phyloP scores from a whole-genome alignment of 2,888 invertebrate genomes.

The Drosophila borealis region DNA sequence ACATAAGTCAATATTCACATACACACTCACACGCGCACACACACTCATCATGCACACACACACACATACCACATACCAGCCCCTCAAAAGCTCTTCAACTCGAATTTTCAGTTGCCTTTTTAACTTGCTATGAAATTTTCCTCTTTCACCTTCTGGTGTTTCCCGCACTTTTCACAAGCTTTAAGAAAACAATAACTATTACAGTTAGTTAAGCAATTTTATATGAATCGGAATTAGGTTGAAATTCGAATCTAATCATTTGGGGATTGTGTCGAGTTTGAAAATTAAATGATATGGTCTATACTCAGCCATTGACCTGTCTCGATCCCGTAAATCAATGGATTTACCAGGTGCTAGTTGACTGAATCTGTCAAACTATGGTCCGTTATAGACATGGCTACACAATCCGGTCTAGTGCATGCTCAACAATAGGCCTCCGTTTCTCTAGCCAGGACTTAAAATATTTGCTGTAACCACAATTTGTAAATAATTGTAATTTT shows the following conservation, averaged over 20 bases:
- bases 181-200: neutral
- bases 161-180: neutral
- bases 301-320: too few species aligned
- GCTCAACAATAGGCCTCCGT: neutral
- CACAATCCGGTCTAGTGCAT: too few species aligned
- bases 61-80: neutral
- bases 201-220: neutral
- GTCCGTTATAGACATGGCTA: too few species aligned
- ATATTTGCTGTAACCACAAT: neutral
- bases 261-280: too few species aligned
- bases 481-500: conserved; percentile 13
- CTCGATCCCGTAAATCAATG: too few species aligned
- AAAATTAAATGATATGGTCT: too few species aligned
- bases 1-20: conserved; percentile 35
- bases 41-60: conserved; percentile 10
- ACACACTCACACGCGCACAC: conserved; percentile 17
- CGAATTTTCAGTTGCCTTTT: conserved; percentile 9
- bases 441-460: neutral
- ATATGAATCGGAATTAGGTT: neutral
- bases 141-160: neutral
- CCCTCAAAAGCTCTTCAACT: neutral
- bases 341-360: too few species aligned
- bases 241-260: neutral
- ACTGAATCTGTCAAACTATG: too few species aligned
- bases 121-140: conserved; percentile 5